Evolutionary conservation across 1,140 invertebrate genomes (phyloP), one percentile per base, ranked within the genome.

Genomic region (Lucilia cuprina): DNA sequence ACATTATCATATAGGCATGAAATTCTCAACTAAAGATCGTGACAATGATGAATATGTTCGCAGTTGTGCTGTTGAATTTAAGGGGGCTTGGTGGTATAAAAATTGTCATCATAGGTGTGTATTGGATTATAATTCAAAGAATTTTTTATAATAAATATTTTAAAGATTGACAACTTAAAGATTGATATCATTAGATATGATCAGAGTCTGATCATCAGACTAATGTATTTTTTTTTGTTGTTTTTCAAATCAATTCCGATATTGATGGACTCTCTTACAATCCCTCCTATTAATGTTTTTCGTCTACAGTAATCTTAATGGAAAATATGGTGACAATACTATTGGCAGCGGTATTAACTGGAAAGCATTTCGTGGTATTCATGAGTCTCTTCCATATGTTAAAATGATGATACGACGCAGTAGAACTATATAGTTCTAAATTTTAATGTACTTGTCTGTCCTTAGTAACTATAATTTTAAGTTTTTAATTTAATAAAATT

Each of bases 51-150:
- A 93, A 92, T 80, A 94, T 94, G 65, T 30, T 30, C 25, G 93
- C 93, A 4, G 94, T 75, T 96, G 95, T 89, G 95, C 95, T 0
- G 89, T 92, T 70, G 91, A 93, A 60, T 94, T 94, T 77, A 91
- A 92, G 35, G 94, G 93, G 10, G 94, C 93, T 3, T 95, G 94
- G 93, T 95, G 94, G 94, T 95, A 94, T 85, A 93, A 93, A 86
- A 85, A 86, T 13, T 91, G 90, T 65, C 83, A 89, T 49, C 87
- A 88, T 14, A 88, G 87, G 88, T 90, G 21, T 19, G 65, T 21
- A 55, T n/a, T n/a, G n/a, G n/a, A n/a, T n/a, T n/a, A n/a, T n/a
- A n/a, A n/a, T n/a, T n/a, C n/a, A n/a, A n/a, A n/a, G n/a, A n/a
- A n/a, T n/a, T n/a, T n/a, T n/a, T n/a, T n/a, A n/a, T n/a, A n/a